phyloP scores from a whole-genome alignment of 2,797 vertebrate species.

The Cuniculus paca region DNA sequence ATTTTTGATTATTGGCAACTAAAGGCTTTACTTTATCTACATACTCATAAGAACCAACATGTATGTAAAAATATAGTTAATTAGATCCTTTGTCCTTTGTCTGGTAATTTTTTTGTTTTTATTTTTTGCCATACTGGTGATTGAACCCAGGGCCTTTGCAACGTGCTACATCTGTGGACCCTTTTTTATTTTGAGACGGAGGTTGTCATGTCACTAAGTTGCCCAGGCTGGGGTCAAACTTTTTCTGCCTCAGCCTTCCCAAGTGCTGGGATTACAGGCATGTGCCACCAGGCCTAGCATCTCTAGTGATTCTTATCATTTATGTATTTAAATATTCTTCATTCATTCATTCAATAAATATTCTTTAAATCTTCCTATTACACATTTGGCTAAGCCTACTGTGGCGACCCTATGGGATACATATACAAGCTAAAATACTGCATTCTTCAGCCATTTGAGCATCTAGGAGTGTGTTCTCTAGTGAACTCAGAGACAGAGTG shows the following conservation, averaged over 20 bases:
- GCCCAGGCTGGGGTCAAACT: background rate
- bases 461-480: background rate
- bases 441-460: background rate
- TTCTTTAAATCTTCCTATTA: background rate
- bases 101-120: background rate
- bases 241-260: background rate
- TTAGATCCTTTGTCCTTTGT: constrained; percentile 11
- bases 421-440: background rate
- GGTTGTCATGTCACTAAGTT: background rate
- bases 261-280: background rate
- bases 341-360: background rate
- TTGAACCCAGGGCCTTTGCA: background rate
- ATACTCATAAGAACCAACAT: background rate
- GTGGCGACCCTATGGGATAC: background rate
- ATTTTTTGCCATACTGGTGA: background rate
- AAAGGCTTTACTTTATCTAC: background rate
- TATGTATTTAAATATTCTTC: background rate
- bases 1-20: background rate
- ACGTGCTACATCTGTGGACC: background rate
- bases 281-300: background rate
- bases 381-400: background rate
- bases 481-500: background rate
- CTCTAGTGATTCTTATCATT: background rate
- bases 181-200: background rate
- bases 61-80: background rate